Percentiles rank a stretch among this genome's conserved stretches.
phyloP scores from a whole-genome alignment of 2,113 vertebrate species.

The Engystomops pustulosus region DNA sequence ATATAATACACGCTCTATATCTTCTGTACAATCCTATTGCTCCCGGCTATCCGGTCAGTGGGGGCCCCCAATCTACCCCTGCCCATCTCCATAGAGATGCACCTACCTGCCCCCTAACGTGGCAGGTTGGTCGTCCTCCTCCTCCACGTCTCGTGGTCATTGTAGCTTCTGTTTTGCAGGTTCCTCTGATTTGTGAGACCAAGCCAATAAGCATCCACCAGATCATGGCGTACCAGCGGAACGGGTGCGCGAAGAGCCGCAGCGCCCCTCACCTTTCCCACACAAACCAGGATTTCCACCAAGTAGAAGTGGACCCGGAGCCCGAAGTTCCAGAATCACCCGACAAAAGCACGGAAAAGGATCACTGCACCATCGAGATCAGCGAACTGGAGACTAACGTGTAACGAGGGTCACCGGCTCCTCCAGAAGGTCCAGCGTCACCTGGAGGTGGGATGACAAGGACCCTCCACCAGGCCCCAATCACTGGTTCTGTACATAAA shows the following conservation, averaged over 20 bases:
- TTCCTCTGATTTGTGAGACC: slow-evolving; percentile 87
- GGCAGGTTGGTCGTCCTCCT: no score
- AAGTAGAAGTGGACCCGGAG: slow-evolving; percentile 83
- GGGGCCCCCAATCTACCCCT: no score
- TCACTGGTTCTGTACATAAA: no score
- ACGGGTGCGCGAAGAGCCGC: slow-evolving; percentile 84
- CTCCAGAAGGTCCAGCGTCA: neutral
- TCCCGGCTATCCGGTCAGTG: no score
- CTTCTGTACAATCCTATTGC: no score
- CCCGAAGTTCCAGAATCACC: slow-evolving; percentile 74
- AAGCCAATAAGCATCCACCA: slow-evolving; percentile 91
- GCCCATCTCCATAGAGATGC: no score
- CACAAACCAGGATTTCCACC: slow-evolving; percentile 74
- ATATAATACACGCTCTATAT: no score
- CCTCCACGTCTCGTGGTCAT: no score
- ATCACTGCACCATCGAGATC: slow-evolving; percentile 94
- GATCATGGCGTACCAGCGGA: slow-evolving; percentile 92
- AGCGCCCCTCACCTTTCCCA: slow-evolving; percentile 76
- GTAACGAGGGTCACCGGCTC: slow-evolving; percentile 66
- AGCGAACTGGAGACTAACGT: slow-evolving; percentile 95
- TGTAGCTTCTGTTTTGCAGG: slow-evolving; percentile 74
- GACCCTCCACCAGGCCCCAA: neutral
- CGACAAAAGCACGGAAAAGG: slow-evolving; percentile 79
- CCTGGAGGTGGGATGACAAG: neutral
- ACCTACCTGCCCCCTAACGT: no score